phyloP scores from a whole-genome alignment of 2,888 invertebrate genomes.

The Blastobasis lacticolella region DNA sequence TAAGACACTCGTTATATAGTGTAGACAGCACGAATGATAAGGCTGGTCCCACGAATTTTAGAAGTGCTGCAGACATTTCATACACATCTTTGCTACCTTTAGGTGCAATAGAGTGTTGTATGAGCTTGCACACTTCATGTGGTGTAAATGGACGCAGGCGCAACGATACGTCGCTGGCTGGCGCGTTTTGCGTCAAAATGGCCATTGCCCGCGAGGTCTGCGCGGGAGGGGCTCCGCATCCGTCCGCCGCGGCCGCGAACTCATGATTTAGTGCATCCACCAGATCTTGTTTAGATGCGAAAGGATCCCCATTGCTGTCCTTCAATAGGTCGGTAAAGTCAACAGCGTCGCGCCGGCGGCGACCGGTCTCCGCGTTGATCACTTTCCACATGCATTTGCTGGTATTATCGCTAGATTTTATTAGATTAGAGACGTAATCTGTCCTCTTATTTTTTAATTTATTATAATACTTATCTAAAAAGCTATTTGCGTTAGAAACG shows the following conservation, averaged over 20 bases:
- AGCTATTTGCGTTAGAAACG: too few relatives aligned
- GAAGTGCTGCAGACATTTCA: too few relatives aligned
- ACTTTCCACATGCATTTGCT: neutral
- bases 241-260: neutral
- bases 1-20: too few relatives aligned
- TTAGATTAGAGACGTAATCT: neutral
- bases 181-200: neutral
- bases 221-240: neutral
- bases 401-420: neutral
- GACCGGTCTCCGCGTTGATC: neutral
- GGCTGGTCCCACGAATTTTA: too few relatives aligned
- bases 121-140: too few relatives aligned
- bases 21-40: too few relatives aligned
- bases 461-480: too few relatives aligned
- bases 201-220: neutral
- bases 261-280: neutral
- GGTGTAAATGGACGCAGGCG: neutral
- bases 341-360: neutral
- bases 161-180: neutral
- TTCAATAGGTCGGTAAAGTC: neutral
- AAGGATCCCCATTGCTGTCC: neutral
- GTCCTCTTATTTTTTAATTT: neutral
- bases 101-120: too few relatives aligned
- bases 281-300: neutral
- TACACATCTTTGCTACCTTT: too few relatives aligned